Evolutionary conservation across 2,113 vertebrate species (phyloP), one percentile per base, ranked within the genome.

Genomic region (Scatophagus argus): DNA sequence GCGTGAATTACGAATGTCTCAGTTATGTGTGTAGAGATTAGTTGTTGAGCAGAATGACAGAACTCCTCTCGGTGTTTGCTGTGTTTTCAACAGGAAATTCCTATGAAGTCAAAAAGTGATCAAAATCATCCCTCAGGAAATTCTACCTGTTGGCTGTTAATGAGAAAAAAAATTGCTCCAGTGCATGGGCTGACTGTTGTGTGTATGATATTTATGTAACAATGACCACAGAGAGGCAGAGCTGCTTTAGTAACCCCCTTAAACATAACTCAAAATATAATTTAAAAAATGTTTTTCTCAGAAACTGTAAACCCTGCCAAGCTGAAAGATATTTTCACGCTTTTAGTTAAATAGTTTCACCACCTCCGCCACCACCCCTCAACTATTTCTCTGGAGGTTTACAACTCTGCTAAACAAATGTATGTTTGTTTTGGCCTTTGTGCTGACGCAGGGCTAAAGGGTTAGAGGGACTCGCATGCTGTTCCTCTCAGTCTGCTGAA

Each of bases 371-470:
- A 36, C 52, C 51, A 59, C 59, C 63, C 55, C 49, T 34, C 0
- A 61, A 74, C 64, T 64, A 55, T 88, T 86, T 84, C 82, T 87
- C 19, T 39, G 58, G 71, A 73, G 89, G 81, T 88, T 89, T 88
- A 79, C 27, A 8, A 32, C 79, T 41, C 31, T 64, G 87, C 79
- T 77, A 91, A 92, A 91, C 87, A 92, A 86, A 79, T 46, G 44
- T 65, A 13, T 92, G 83, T 92, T 93, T 90, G 87, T 91, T 85
- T 91, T 89, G 88, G 85, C 83, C 58, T 79, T 84, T 83, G 82
- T 70, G 78, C 83, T 82, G 77, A 90, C 73, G 54, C 55, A 70
- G 81, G 66, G 58, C 74, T 34, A 54, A 64, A 52, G 81, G 52
- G 74, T 77, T 78, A 64, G 56, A 84, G 67, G 51, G 65, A 77